phyloP scores from a whole-genome alignment of 2,888 invertebrate genomes.

The Eupithecia exiguata region DNA sequence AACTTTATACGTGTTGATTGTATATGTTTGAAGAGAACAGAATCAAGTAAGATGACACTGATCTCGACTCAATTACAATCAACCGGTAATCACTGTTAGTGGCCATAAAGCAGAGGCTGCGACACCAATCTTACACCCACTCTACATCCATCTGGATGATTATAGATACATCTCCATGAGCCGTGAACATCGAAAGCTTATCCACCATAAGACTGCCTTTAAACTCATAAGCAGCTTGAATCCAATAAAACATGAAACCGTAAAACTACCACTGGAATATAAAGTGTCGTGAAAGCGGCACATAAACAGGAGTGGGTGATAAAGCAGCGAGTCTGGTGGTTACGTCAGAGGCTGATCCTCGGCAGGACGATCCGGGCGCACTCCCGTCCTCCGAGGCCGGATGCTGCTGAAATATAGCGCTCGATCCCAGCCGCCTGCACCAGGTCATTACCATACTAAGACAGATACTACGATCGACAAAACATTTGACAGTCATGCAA shows the following conservation, averaged over 20 bases:
- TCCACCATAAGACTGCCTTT: background rate
- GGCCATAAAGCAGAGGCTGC: background rate
- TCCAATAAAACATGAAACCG: background rate
- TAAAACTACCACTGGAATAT: background rate
- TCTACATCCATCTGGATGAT: background rate
- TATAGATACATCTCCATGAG: background rate
- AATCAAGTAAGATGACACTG: conserved; percentile 12
- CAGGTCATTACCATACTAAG: background rate
- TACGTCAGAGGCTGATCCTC: background rate
- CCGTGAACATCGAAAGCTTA: background rate
- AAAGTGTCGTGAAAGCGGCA: background rate
- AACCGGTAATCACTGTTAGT: background rate
- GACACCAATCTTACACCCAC: background rate
- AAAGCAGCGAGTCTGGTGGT: background rate
- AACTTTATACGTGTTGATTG: conserved; percentile 30
- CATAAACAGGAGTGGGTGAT: background rate
- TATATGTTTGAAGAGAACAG: conserved; percentile 4
- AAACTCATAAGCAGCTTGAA: background rate
- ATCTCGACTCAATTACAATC: background rate
- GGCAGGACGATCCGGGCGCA: background rate
- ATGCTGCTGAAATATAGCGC: background rate
- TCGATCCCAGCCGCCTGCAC: background rate
- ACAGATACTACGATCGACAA: background rate
- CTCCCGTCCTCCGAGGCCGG: background rate
- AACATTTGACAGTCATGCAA: background rate